Evolutionary conservation across 2,888 invertebrate species (phyloP), one percentile per base, ranked within the genome.

Genomic region (Xylophagus ater): DNA sequence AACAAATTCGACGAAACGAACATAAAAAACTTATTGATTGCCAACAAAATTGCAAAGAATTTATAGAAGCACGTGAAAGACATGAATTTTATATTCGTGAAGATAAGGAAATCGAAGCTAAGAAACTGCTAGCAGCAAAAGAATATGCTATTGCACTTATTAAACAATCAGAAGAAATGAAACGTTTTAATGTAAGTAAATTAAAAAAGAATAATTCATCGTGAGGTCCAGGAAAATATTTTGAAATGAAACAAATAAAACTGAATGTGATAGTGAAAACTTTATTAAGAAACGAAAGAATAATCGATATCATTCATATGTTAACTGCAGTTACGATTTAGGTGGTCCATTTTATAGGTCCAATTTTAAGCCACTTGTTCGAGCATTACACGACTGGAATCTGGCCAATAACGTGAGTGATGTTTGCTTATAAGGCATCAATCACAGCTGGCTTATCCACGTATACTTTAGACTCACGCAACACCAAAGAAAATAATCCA

Each of bases 1-100:
- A 17, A 10, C 43, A 43, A 31, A 40, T 43, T 21, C 37, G 37
- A 3, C 30, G 29, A 4, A 43, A 43, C 13, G 21, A 36, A 25
- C 34, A 37, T 7, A 17, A 31, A 25, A 21, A 15, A 17, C 4
- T 40, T 3, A 37, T 30, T 9, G 36, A 40, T 24, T 20, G 7
- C 8, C 29, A 34, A 30, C 21, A 15, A 8, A 34, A 43, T 18
- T 37, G 21, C 5, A 12, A 37, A 28, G 34, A 34, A 4, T 40
- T 12, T 7, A 14, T 32, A 23, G n/a, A 25, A 1, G 20, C 29
- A 8, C 15, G 24, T n/a, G 23, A 43, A 31, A 17, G 24, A 9
- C 12, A 19, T 21, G 37, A 40, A 19, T 9, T 13, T 12, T 13
- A 37, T 25, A 4, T 21, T 10, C 29, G 33, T 14, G 9, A 17